Base-by-base conservation (phyloP, 1,140 invertebrate genomes). In the Ceratina japonica region DNA sequence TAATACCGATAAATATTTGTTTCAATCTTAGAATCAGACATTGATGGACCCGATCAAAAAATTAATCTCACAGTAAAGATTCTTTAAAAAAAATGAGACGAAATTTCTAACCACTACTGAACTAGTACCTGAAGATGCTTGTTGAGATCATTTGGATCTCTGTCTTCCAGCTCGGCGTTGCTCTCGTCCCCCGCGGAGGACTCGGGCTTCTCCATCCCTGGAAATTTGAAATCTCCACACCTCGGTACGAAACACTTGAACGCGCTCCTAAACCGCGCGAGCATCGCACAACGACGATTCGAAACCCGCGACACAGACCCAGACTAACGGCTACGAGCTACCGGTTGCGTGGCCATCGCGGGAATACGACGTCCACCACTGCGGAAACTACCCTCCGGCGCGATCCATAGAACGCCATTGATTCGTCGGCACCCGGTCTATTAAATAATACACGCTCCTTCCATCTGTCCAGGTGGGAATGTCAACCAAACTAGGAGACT, bases 81-180 rank as follows among this genome's bases (percentile, higher is more conserved):
- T 37, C 37, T 2, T 3, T 37, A n/a, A 37, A 37, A 37, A 37
- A 3, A 37, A 37, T 7, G 37, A 37, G 7, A 37, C 37, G 7
- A 37, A 37, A 7, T 37, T 37, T 37, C 37, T 37, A 37, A 37
- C 37, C 37, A 37, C 7, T 37, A 37, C 7, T 37, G 37, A 37
- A 37, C 37, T 7, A 8, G 27, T 89, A 96, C 95, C 94, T 96
- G 95, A 51, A 96, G 89, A 90, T 96, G 95, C 77, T 94, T 93
- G 87, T 95, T 96, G 56, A 96, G 88, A 80, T 92, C 94, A 82
- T 95, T 95, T 0, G 95, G 95, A 87, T 96, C 95, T 77, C 95
- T 90, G 73, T 96, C 95, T 77, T 96, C 95, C 16, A 95, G 90
- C 59, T 95, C 93, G 44, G 94, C 90, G 3, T 87, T 86, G 24